These are phyloP conservation scores for Clitarchus hookeri DNA, from an alignment of 2,888 invertebrate genomes.

Conservation along the genomic window DNA sequence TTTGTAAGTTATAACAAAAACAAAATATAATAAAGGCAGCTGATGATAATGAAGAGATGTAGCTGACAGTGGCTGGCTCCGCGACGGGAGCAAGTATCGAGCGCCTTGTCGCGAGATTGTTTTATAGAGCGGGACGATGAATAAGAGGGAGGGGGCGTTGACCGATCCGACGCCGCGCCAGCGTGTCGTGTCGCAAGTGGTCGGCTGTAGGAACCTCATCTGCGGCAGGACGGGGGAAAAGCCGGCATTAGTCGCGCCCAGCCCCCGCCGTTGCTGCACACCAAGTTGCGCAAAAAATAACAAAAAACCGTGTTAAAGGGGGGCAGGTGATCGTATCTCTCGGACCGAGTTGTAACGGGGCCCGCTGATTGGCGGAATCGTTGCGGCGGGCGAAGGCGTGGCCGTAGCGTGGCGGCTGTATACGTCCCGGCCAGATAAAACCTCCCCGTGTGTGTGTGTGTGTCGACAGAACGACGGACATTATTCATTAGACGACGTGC, in stretches of 20 bases:
- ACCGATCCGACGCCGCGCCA: too few species aligned
- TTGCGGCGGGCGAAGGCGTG: background rate
- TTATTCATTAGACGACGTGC: background rate
- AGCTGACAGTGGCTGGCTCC: too few species aligned
- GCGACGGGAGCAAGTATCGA: too few species aligned
- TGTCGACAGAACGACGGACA: background rate
- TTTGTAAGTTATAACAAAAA: too few species aligned
- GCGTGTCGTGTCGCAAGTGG: too few species aligned
- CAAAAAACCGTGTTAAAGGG: background rate
- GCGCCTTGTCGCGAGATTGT: too few species aligned
- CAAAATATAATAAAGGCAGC: too few species aligned
- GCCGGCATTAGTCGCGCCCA: background rate
- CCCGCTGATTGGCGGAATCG: background rate
- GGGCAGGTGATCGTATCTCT: background rate
- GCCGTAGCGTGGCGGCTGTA: background rate
- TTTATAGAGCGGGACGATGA: too few species aligned
- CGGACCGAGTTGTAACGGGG: background rate
- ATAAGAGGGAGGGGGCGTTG: too few species aligned
- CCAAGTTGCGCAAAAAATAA: background rate
- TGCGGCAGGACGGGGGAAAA: background rate
- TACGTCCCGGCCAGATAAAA: background rate
- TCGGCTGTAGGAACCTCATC: background rate
- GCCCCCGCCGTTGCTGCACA: background rate
- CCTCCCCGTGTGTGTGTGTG: background rate
- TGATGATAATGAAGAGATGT: too few species aligned